Base-by-base conservation (phyloP, 1,140 invertebrate genomes). In the Anastrepha ludens region DNA sequence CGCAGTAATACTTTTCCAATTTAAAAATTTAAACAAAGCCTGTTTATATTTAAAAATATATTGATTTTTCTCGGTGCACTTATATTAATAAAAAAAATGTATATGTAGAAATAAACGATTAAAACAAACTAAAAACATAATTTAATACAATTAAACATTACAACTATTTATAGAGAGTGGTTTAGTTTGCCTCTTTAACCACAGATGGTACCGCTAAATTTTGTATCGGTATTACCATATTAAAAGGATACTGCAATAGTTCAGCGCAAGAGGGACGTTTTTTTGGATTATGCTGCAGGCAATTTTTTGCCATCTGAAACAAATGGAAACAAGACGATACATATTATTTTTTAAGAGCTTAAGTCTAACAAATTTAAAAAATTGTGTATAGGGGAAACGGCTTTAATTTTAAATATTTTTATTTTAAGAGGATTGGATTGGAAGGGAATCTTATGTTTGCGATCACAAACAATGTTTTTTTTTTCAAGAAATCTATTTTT, bases 221-320 rank as follows among this genome's bases (percentile, higher is more conserved):
- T 86, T 92, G 90, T 29, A 93, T 88, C 2, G 92, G 92, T 87
- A 93, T 93, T 64, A 92, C 86, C 92, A 93, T 93, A 41, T 93
- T 91, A 90, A 97, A 97, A 4, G 95, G 94, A 93, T 97, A 94
- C 81, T 94, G 89, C 5, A 97, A 92, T 11, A 98, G 93, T 87
- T 98, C 95, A 20, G 95, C 94, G 17, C 97, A 96, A 0, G 96
- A 96, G 0, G 97, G 96, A 87, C 97, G 94, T 44, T 94, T 91
- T 90, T 96, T 96, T 2, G 95, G 95, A 91, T 98, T 94, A 88
- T 96, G 94, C 74, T 95, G 94, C n/a, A 98, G 94, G 91, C 97
- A 98, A 88, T 94, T 94, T 89, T 94, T 94, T 87, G 96, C 94
- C 58, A 96, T 96, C 87, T 95, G 91, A 44, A 55, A 78, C 20